These are phyloP conservation scores for Melanotaenia parkinsoni DNA, from an alignment of 2,797 vertebrate genomes.

Conservation along the genomic window DNA sequence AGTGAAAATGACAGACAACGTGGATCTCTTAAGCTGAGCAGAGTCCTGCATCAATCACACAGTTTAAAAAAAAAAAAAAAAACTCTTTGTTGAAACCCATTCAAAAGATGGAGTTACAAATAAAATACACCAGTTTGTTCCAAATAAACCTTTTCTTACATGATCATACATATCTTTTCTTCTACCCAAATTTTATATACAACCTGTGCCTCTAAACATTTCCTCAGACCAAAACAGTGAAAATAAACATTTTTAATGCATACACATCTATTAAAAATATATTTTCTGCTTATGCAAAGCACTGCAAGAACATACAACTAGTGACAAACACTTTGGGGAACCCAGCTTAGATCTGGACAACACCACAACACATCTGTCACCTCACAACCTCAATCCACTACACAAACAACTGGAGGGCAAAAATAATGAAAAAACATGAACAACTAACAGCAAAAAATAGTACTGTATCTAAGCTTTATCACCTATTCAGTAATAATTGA, in stretches of 20 bases:
- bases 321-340: slow-evolving; percentile 64
- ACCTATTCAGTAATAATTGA: slow-evolving; percentile 12
- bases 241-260: slow-evolving; percentile 32
- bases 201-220: slow-evolving; percentile 10
- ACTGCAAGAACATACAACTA: slow-evolving; percentile 44
- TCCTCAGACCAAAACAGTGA: slow-evolving; percentile 22
- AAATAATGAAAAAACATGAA: slow-evolving; percentile 59
- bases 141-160: slow-evolving; percentile 19
- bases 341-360: slow-evolving; percentile 46
- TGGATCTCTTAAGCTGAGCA: background rate
- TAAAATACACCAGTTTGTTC: slow-evolving; percentile 13
- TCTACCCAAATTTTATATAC: background rate
- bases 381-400: slow-evolving; percentile 70
- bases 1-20: slow-evolving; percentile 3
- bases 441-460: slow-evolving; percentile 19
- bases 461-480: slow-evolving; percentile 10
- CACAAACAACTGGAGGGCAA: slow-evolving; percentile 62
- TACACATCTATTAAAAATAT: slow-evolving; percentile 40
- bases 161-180: background rate
- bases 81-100: slow-evolving; percentile 6
- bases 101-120: slow-evolving; percentile 4
- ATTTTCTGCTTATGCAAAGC: slow-evolving; percentile 34
- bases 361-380: slow-evolving; percentile 68
- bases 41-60: slow-evolving; percentile 5
- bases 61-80: background rate